These are phyloP conservation scores for Kryptolebias marmoratus DNA, from an alignment of 2,113 vertebrate genomes.

Conservation along the genomic window DNA sequence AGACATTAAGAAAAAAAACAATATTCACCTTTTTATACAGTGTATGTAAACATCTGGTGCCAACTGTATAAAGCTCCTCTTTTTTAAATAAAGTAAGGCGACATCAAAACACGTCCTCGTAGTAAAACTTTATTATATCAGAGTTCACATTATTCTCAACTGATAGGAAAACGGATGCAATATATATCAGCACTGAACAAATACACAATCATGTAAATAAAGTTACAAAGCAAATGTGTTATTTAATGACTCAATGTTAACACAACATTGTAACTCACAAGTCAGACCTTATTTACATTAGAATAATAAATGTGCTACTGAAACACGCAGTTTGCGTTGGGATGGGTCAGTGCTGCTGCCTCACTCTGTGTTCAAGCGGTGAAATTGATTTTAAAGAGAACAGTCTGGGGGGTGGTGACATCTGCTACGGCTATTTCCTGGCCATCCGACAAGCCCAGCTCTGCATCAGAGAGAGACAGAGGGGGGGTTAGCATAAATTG, in stretches of 20 bases:
- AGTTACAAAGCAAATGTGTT: slow-evolving; percentile 32
- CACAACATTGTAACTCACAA: slow-evolving; percentile 21
- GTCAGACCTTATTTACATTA: slow-evolving; percentile 55
- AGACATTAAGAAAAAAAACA: too few relatives aligned
- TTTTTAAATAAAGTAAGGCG: not conserved
- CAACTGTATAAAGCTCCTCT: too few relatives aligned
- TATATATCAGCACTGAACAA: slow-evolving; percentile 39
- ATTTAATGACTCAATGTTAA: slow-evolving; percentile 34
- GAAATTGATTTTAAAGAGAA: slow-evolving; percentile 95
- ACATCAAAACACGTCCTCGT: slow-evolving; percentile 2
- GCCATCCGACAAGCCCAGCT: slow-evolving; percentile 91
- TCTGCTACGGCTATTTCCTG: slow-evolving; percentile 95
- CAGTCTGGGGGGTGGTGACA: slow-evolving; percentile 92
- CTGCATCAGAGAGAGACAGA: slow-evolving; percentile 51
- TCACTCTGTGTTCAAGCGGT: slow-evolving; percentile 78
- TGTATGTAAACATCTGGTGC: not conserved
- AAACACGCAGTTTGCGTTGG: slow-evolving; percentile 20
- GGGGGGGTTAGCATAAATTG: too few relatives aligned
- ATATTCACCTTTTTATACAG: too few relatives aligned
- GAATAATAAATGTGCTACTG: slow-evolving; percentile 44
- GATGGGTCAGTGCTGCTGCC: slow-evolving; percentile 39
- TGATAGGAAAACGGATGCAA: slow-evolving; percentile 32
- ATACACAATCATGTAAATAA: slow-evolving; percentile 53
- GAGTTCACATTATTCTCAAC: slow-evolving; percentile 41
- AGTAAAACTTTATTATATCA: slow-evolving; percentile 65